A percentile compares a stretch with the other conserved stretches of the same genome.
Conservation (phyloP, 64 coral and sea anemone species). For the Porites lutea region DNA sequence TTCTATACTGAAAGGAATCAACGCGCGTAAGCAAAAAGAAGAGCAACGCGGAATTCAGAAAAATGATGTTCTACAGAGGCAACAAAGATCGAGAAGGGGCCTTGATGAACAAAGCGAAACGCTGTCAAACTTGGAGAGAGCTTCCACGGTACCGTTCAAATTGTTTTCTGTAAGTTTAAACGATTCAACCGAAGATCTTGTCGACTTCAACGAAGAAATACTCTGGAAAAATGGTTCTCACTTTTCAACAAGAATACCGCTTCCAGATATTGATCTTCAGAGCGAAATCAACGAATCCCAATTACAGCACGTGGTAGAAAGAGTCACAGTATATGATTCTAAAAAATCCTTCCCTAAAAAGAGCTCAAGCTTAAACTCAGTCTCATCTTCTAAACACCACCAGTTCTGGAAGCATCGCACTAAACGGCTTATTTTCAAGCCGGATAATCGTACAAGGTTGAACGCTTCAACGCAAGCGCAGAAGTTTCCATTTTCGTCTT, state of each 20-base stretch:
- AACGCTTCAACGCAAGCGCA: conserved; percentile 42
- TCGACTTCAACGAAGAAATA: conserved; percentile 19
- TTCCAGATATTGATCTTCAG: not conserved
- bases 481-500: conserved; percentile 80
- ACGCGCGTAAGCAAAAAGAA: not conserved
- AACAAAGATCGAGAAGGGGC: not conserved
- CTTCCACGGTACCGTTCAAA: not conserved
- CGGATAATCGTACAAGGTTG: conserved; percentile 57
- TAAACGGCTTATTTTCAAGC: conserved; percentile 62
- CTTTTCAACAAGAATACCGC: not conserved
- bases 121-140: not conserved
- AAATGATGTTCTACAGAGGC: not conserved
- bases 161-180: not conserved
- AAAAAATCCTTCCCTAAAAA: not conserved
- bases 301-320: conserved; percentile 1
- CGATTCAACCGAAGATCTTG: conserved; percentile 2
- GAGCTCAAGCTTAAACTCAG: not conserved
- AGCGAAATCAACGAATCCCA: not conserved
- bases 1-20: not conserved
- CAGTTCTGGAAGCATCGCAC: not conserved
- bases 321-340: not conserved
- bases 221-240: conserved; percentile 20
- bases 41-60: not conserved
- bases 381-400: not conserved
- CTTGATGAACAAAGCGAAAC: not conserved